Percentiles rank a stretch among this genome's conserved stretches.
phyloP scores from a whole-genome alignment of 2,113 vertebrate species.

The Pseudopodoces humilis region DNA sequence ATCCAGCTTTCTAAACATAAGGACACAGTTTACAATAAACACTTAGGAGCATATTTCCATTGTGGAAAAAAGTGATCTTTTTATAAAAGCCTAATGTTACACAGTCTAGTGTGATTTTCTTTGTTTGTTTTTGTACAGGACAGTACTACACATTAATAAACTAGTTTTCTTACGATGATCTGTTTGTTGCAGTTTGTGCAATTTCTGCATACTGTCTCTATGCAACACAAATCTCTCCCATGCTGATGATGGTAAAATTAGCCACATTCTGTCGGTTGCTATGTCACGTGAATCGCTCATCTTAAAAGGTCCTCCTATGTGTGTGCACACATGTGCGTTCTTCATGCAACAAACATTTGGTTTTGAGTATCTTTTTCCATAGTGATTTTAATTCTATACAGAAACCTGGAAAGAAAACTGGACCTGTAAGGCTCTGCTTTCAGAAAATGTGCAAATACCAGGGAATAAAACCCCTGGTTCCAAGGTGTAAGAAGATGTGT shows the following conservation, averaged over 20 bases:
- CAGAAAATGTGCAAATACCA: background rate
- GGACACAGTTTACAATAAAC: background rate
- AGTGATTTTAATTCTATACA: background rate
- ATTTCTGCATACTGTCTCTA: background rate
- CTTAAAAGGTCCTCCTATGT: background rate
- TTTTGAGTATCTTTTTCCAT: background rate
- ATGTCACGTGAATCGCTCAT: background rate
- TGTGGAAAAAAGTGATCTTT: background rate
- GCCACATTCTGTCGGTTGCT: background rate
- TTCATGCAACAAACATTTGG: background rate
- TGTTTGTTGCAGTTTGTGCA: background rate
- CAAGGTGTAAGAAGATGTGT: background rate
- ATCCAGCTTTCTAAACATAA: background rate
- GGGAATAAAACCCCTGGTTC: background rate
- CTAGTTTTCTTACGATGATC: background rate
- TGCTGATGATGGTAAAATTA: background rate
- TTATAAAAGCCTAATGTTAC: background rate
- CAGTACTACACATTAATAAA: background rate
- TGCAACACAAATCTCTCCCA: background rate
- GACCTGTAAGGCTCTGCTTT: background rate
- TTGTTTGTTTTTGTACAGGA: background rate
- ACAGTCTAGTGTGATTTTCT: background rate
- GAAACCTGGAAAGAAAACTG: background rate
- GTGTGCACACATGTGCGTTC: rapidly evolving
- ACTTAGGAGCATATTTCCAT: background rate